Percentiles rank a stretch among this genome's conserved stretches.
These are phyloP conservation scores for Thunnus maccoyii DNA, from an alignment of 2,113 vertebrate genomes.

Conservation along the genomic window DNA sequence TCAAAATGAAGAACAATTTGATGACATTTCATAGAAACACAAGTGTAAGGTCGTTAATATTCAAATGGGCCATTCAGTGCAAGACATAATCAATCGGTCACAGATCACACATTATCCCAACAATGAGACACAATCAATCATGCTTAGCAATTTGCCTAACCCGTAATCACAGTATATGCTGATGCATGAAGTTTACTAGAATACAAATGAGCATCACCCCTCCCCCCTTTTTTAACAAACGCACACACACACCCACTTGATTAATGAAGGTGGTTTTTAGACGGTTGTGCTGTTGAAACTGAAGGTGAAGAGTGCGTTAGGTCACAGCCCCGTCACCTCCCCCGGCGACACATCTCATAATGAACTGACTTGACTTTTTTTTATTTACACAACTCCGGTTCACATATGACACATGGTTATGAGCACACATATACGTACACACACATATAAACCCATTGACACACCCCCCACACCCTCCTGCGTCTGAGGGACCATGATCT, in stretches of 20 bases:
- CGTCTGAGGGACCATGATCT: constrained; percentile 70
- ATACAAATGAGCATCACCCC: constrained; percentile 70
- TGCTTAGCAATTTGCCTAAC: constrained; percentile 69
- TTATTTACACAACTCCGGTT: constrained; percentile 60
- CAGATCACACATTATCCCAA: constrained; percentile 74
- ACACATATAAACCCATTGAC: neutral
- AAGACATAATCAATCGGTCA: constrained; percentile 63
- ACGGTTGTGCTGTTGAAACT: constrained; percentile 22
- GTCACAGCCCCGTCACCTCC: constrained; percentile 59
- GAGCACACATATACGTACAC: neutral
- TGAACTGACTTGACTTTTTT: constrained; percentile 50
- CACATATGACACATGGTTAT: neutral
- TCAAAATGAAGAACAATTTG: constrained; percentile 38
- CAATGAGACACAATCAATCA: constrained; percentile 80
- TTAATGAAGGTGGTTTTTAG: constrained; percentile 70
- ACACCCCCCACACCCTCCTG: constrained; percentile 35
- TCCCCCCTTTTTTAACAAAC: neutral
- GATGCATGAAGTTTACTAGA: constrained; percentile 73
- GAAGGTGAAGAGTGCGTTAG: constrained; percentile 10
- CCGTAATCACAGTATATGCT: constrained; percentile 76
- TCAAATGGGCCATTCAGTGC: constrained; percentile 59
- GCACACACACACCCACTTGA: constrained; percentile 47
- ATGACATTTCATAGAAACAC: constrained; percentile 50
- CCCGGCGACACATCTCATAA: constrained; percentile 49
- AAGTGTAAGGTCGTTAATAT: constrained; percentile 60